Base-by-base conservation (phyloP, 2,888 invertebrate species). In the Eurytoma adleriae region DNA sequence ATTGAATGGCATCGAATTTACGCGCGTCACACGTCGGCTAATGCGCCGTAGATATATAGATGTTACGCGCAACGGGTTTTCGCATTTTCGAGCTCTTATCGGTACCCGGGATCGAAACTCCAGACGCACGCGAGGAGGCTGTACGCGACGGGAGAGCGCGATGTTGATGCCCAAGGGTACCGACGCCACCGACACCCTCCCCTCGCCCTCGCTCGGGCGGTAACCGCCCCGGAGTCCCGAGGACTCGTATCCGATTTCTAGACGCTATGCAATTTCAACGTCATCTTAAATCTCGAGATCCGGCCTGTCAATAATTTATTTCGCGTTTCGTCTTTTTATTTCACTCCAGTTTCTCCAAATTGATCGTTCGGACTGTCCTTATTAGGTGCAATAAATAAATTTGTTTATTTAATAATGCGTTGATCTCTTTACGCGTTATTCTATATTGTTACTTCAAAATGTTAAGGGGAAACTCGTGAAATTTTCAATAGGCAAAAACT, bases 301-400 rank as follows among this genome's bases (percentile, higher is more conserved):
- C 50, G 18, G 7, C 30, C 18, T 64, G 52, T 7, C 78, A 61
- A 78, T 72, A 56, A 78, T 78, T 72, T 78, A 78, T 71, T 57
- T n/a, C 68, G 18, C 66, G 57, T 59, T 59, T 61, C 16, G 2
- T 16, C 27, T n/a, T 62, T 40, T 30, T 69, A 18, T 76, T 27
- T 56, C 57, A n/a, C 30, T 57, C 5, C 56, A 3, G 56, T 3
- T 3, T 56, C 14, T 56, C 16, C 14, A 16, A n/a, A n/a, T n/a
- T n/a, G n/a, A n/a, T n/a, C n/a, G n/a, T n/a, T 2, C 20, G 12
- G 59, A 2, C 27, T 24, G 0, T 57, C 20, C 18, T 57, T 57
- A 10, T 57, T 57, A 24, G 59, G 20, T 61, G 24, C 13, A 27
- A 61, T 61, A 61, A 61, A n/a, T n/a, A n/a, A n/a, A n/a, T n/a